Evolutionary conservation across 2,888 invertebrate species (phyloP).

Genomic region (Sturmia bella): DNA sequence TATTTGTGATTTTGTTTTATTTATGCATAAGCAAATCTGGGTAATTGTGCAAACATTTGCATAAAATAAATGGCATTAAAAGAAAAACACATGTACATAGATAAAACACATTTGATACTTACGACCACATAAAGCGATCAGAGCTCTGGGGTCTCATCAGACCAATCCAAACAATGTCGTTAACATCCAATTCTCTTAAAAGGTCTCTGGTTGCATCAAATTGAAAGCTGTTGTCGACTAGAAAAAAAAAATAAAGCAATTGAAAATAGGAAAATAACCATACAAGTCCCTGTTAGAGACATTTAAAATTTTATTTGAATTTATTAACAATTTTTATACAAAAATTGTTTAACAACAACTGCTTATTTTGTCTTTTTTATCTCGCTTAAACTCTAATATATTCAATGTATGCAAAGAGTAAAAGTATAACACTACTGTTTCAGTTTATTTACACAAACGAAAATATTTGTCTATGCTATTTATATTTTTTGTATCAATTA

Average conservation of each 20-base stretch:
- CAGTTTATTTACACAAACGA: no score
- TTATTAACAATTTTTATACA: no score
- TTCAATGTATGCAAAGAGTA: no score
- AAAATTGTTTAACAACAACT: no score
- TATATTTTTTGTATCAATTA: no score
- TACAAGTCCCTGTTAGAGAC: not conserved
- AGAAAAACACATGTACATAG: not conserved
- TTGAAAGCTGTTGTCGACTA: constrained; percentile 89
- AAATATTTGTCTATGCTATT: no score
- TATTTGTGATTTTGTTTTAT: not conserved
- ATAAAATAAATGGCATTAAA: constrained; percentile 8
- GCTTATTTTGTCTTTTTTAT: no score
- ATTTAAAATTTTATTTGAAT: constrained; percentile 1
- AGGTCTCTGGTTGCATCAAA: constrained; percentile 90
- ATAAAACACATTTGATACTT: constrained; percentile 81
- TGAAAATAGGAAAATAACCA: not conserved
- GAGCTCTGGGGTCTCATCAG: constrained; percentile 88
- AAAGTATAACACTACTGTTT: no score
- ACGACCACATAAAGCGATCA: constrained; percentile 90
- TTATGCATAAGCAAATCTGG: not conserved
- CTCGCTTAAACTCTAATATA: no score
- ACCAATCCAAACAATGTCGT: constrained; percentile 90
- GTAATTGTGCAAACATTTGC: constrained; percentile 11
- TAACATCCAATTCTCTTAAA: constrained; percentile 89
- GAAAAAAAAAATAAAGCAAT: constrained; percentile 32